phyloP scores from a whole-genome alignment of 2,113 vertebrate genomes.

The Rutilus rutilus region DNA sequence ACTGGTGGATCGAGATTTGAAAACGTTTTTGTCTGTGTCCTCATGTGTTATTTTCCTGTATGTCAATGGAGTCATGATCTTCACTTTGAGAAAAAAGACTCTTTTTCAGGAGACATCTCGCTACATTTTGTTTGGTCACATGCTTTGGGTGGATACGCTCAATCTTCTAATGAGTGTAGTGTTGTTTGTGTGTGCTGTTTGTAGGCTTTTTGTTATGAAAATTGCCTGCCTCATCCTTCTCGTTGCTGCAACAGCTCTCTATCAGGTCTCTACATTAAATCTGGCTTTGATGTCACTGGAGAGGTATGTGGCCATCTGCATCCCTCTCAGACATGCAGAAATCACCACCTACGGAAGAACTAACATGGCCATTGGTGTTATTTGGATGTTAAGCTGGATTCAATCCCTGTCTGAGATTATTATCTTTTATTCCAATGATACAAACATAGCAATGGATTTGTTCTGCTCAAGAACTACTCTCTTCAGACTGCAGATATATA shows the following conservation, averaged over 20 bases:
- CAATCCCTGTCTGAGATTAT: slow-evolving; percentile 56
- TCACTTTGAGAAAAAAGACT: slow-evolving; percentile 61
- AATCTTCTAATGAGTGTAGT: slow-evolving; percentile 52
- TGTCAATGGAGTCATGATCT: slow-evolving; percentile 66
- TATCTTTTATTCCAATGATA: slow-evolving; percentile 36
- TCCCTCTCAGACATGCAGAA: slow-evolving; percentile 63
- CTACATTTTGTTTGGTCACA: slow-evolving; percentile 66
- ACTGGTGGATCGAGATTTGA: neutral
- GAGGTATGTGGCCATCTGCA: slow-evolving; percentile 69
- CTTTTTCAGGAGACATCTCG: slow-evolving; percentile 60
- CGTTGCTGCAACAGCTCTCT: neutral
- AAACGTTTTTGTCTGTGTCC: slow-evolving; percentile 51
- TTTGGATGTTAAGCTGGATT: slow-evolving; percentile 60
- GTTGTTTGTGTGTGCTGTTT: slow-evolving; percentile 59
- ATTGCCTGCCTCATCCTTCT: slow-evolving; percentile 50
- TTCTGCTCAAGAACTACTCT: slow-evolving; percentile 35
- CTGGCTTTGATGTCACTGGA: slow-evolving; percentile 69
- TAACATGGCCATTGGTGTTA: slow-evolving; percentile 38
- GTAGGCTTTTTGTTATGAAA: slow-evolving; percentile 49
- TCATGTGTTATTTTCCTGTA: slow-evolving; percentile 65
- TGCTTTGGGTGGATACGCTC: slow-evolving; percentile 65
- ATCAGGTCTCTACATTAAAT: slow-evolving; percentile 62
- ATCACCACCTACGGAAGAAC: slow-evolving; percentile 53
- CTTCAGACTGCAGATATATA: slow-evolving; percentile 1
- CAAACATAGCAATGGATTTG: neutral